phyloP scores from a whole-genome alignment of 2,797 vertebrate genomes.

The Ambastaia sidthimunki region DNA sequence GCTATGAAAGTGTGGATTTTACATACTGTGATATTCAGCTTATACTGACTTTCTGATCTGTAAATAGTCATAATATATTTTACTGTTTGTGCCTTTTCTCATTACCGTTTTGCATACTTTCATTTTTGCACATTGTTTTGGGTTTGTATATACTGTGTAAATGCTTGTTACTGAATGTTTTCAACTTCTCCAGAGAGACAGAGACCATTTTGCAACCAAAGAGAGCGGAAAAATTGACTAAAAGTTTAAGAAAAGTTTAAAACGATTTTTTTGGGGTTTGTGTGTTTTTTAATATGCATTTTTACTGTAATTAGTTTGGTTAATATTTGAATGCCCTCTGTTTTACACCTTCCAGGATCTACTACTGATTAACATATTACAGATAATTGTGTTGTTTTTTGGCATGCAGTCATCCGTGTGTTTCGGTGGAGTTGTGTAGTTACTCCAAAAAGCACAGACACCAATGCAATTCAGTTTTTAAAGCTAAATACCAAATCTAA shows the following conservation, averaged over 20 bases:
- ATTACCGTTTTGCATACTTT: constrained; percentile 45
- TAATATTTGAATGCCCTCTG: constrained; percentile 47
- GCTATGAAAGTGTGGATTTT: constrained; percentile 46
- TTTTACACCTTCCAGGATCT: constrained; percentile 50
- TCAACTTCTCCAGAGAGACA: constrained; percentile 5
- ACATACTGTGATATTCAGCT: constrained; percentile 66
- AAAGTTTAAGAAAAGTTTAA: constrained; percentile 46
- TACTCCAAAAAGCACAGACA: not conserved
- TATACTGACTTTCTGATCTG: constrained; percentile 58
- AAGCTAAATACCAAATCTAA: constrained; percentile 40
- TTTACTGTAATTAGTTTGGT: constrained; percentile 45
- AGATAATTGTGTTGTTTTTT: constrained; percentile 25
- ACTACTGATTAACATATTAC: constrained; percentile 60
- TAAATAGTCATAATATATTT: constrained; percentile 61
- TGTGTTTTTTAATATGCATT: constrained; percentile 20
- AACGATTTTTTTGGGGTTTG: no score
- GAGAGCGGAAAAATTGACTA: constrained; percentile 36
- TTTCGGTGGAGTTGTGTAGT: not conserved
- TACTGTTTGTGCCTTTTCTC: constrained; percentile 54
- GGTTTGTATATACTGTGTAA: constrained; percentile 44
- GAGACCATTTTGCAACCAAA: constrained; percentile 35
- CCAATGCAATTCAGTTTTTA: constrained; percentile 7
- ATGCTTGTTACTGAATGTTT: constrained; percentile 23
- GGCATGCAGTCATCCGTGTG: not conserved
- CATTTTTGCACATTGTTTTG: constrained; percentile 48